Evolutionary conservation across 2,888 invertebrate species (phyloP), one percentile per base, ranked within the genome.

Genomic region (Himalopsyche japonica): DNA sequence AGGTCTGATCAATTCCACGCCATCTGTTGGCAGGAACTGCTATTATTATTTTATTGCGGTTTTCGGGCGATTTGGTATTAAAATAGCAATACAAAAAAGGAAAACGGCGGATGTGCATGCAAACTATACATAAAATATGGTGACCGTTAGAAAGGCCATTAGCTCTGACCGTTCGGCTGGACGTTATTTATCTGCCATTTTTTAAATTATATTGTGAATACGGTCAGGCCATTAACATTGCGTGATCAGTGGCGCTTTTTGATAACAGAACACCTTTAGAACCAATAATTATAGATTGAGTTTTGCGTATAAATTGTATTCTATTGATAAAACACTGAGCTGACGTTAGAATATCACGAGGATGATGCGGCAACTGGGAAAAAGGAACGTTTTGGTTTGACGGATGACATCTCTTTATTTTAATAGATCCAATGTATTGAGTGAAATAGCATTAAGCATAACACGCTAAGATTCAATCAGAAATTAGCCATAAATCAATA

Each of bases 131-230:
- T 86, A 86, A 86, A 86, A 84, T 82, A 76, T 43, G 32, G 70
- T 43, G 83, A 79, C 85, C 86, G 86, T 86, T 86, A 86, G 82
- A 84, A 70, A 70, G 79, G 83, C 82, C 82, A 85, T 86, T 86
- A 86, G 64, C 84, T 82, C 82, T 81, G 82, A 81, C 80, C 82
- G 81, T 70, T 83, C 70, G 47, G 78, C 48, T 27, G 70, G 27
- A 70, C 32, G 85, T 83, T 82, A 85, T 85, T 85, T 83, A 85
- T 85, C 57, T 57, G 83, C 48, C 49, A 43, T 81, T 85, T 82
- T 85, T 83, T 85, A 83, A 83, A 85, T 79, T 83, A 85, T 80
- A 80, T 80, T 83, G 82, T 80, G 83, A 34, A 70, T 70, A 70
- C 30, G 70, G 30, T 64, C 77, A 34, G 79, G 70, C 83, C 83